Percentiles rank a stretch among this genome's conserved stretches.
Conservation (phyloP, 2,888 invertebrate species). For the Ceraclea dissimilis region DNA sequence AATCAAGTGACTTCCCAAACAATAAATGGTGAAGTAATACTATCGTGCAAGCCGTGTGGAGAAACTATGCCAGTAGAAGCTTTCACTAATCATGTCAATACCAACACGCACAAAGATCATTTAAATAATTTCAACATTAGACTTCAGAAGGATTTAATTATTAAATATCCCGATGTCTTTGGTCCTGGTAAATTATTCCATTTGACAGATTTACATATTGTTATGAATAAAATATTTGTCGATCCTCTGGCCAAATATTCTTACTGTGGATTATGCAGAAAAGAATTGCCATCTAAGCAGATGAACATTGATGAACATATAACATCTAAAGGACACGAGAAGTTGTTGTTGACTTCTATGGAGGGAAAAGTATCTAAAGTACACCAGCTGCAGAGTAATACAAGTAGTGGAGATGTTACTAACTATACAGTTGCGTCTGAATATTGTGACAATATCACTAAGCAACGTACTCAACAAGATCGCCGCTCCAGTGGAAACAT, state of each 20-base stretch:
- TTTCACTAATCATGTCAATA: slow-evolving; percentile 12
- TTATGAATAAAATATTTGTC: slow-evolving; percentile 23
- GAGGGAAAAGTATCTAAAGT: slow-evolving; percentile 1
- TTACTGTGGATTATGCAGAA: slow-evolving; percentile 22
- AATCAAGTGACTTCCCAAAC: background rate
- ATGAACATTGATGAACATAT: slow-evolving; percentile 21
- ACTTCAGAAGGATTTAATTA: slow-evolving; percentile 16
- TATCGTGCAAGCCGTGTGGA: slow-evolving; percentile 19
- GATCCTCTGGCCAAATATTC: slow-evolving; percentile 21
- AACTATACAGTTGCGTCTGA: too few species aligned
- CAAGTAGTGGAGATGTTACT: too few species aligned
- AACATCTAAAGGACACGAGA: slow-evolving; percentile 6
- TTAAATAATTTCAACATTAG: slow-evolving; percentile 16
- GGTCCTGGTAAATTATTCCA: slow-evolving; percentile 13
- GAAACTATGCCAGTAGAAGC: slow-evolving; percentile 6
- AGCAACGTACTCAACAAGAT: background rate
- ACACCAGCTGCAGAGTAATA: background rate
- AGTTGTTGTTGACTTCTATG: slow-evolving; percentile 4
- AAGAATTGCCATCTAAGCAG: slow-evolving; percentile 20
- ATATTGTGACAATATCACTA: background rate
- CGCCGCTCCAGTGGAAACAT: background rate
- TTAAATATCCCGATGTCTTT: slow-evolving; percentile 20
- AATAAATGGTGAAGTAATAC: background rate
- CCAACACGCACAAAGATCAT: slow-evolving; percentile 12
- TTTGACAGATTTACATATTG: slow-evolving; percentile 17